These are phyloP conservation scores for Tribolium madens DNA, from an alignment of 1,140 invertebrate species.

Conservation along the genomic window DNA sequence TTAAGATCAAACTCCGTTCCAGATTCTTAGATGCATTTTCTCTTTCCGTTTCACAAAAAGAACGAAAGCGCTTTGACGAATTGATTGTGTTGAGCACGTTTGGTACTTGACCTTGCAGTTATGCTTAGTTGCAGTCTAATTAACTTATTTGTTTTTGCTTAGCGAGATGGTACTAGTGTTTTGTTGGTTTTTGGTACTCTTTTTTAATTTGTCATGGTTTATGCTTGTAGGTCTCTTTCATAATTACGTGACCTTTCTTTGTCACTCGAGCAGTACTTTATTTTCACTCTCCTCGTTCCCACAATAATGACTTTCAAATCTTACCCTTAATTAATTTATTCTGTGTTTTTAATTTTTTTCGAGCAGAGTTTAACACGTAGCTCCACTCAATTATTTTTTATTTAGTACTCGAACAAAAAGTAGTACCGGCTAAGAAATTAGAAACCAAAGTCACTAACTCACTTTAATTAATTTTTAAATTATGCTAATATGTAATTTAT, in stretches of 20 bases:
- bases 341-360: background rate
- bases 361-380: too few relatives aligned
- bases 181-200: background rate
- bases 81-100: background rate
- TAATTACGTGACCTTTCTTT: background rate
- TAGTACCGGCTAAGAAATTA: background rate
- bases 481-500: background rate
- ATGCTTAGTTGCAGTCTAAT: too few relatives aligned
- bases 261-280: background rate
- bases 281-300: background rate
- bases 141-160: background rate
- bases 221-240: too few relatives aligned
- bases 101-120: background rate
- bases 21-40: constrained; percentile 17
- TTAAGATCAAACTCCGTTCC: background rate
- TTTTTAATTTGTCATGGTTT: background rate
- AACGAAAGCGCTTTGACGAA: background rate
- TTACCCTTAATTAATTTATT: background rate
- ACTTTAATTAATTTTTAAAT: background rate
- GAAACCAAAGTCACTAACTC: background rate
- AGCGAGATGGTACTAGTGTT: background rate
- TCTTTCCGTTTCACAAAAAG: constrained; percentile 26
- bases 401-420: too few relatives aligned
- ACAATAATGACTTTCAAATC: background rate
- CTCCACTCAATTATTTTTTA: too few relatives aligned